Evolutionary conservation across 1,140 invertebrate species (phyloP).

Genomic region (Philopotamus ludificatus): DNA sequence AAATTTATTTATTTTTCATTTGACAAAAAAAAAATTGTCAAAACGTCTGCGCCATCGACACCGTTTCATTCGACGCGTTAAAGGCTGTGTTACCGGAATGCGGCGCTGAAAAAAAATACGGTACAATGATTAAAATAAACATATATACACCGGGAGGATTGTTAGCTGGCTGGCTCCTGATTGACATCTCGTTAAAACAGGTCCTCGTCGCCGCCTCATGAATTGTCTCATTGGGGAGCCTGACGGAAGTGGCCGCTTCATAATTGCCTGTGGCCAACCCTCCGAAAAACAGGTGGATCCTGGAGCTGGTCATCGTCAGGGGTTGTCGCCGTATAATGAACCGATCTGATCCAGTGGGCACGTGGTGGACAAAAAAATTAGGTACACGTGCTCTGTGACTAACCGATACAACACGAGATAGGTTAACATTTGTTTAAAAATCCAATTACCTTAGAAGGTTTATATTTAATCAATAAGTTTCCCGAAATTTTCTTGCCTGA

Average conservation of each 20-base stretch:
- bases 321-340: not conserved
- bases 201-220: not conserved
- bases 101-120: not conserved
- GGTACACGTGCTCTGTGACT: no score
- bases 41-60: no score
- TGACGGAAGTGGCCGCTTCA: not conserved
- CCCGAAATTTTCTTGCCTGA: no score
- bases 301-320: not conserved
- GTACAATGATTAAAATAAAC: not conserved
- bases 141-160: not conserved
- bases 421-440: no score
- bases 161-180: not conserved
- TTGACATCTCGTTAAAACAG: not conserved
- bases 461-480: no score
- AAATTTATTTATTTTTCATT: not conserved
- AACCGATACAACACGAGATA: no score
- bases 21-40: no score
- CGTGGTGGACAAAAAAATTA: no score
- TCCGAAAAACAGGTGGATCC: not conserved
- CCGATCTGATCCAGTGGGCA: no score
- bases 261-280: not conserved
- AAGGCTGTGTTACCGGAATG: not conserved
- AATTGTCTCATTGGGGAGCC: not conserved
- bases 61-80: not conserved
- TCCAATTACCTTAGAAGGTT: no score